Conservation (phyloP, 2,113 vertebrate genomes). For the Corythaeola cristata region DNA sequence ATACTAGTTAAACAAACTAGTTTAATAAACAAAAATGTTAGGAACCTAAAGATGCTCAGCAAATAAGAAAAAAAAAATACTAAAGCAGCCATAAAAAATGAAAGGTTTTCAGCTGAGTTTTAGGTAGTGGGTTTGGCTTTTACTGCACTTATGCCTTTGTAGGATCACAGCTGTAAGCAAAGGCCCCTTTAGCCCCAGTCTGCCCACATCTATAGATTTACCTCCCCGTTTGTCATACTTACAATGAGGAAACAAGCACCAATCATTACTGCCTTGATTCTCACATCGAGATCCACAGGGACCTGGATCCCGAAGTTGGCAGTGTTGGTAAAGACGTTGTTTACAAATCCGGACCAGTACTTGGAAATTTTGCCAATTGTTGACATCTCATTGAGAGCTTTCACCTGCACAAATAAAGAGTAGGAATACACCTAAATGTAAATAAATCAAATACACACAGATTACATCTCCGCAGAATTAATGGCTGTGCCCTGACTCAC, state of each 20-base stretch:
- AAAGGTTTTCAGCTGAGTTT: background rate
- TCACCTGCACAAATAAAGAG: slow-evolving; percentile 77
- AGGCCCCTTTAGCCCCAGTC: background rate
- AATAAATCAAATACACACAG: background rate
- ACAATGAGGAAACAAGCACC: slow-evolving; percentile 96
- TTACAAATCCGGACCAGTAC: slow-evolving; percentile 95
- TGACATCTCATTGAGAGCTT: slow-evolving; percentile 87
- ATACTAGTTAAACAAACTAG: background rate
- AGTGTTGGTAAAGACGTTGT: slow-evolving; percentile 88
- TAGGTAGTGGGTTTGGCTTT: background rate
- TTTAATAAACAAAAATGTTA: background rate
- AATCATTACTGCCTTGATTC: slow-evolving; percentile 93
- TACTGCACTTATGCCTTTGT: background rate
- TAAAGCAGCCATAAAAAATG: background rate
- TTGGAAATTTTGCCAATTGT: slow-evolving; percentile 97
- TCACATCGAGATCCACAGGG: slow-evolving; percentile 93
- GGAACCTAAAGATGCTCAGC: background rate
- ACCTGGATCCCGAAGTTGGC: slow-evolving; percentile 97
- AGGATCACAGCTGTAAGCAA: background rate
- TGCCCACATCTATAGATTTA: background rate
- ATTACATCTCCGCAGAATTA: background rate
- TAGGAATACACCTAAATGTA: background rate
- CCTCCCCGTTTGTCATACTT: slow-evolving; percentile 67
- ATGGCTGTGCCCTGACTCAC: background rate
- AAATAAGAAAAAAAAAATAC: background rate